Evolutionary conservation across 2,888 invertebrate species (phyloP).

Genomic region (Julus scandinavius): DNA sequence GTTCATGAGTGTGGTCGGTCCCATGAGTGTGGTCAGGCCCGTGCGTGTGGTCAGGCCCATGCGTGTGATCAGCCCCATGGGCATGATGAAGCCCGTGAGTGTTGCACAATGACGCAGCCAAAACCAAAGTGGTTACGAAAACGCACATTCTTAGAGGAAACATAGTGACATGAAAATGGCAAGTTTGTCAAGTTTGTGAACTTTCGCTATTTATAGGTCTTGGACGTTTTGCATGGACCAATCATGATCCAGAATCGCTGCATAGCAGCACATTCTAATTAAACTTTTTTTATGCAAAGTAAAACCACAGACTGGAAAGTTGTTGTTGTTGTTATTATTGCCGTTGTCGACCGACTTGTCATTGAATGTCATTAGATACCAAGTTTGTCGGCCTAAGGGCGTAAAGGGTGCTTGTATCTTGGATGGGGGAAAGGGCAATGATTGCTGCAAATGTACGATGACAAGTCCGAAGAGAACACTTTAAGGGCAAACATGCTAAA

Average conservation of each 20-base stretch:
- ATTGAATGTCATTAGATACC: neutral
- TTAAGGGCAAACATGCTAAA: too few relatives aligned
- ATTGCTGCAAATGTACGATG: too few relatives aligned
- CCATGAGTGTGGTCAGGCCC: neutral
- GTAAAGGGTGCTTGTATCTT: neutral
- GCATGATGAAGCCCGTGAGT: neutral
- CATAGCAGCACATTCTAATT: too few relatives aligned
- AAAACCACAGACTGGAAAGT: neutral
- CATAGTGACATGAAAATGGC: neutral
- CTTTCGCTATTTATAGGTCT: neutral
- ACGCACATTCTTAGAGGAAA: neutral
- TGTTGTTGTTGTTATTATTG: neutral
- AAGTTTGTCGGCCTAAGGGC: neutral
- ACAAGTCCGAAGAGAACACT: too few relatives aligned
- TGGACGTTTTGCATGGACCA: neutral
- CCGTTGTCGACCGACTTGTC: neutral
- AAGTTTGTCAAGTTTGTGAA: neutral
- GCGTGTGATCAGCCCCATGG: neutral
- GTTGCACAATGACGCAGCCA: neutral
- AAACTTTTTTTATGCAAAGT: neutral
- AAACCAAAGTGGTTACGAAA: neutral
- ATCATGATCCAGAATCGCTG: neutral
- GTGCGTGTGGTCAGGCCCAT: neutral
- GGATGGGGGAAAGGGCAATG: too few relatives aligned
- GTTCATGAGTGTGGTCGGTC: neutral